phyloP scores from a whole-genome alignment of 2,888 invertebrate genomes.

The Thera britannica region DNA sequence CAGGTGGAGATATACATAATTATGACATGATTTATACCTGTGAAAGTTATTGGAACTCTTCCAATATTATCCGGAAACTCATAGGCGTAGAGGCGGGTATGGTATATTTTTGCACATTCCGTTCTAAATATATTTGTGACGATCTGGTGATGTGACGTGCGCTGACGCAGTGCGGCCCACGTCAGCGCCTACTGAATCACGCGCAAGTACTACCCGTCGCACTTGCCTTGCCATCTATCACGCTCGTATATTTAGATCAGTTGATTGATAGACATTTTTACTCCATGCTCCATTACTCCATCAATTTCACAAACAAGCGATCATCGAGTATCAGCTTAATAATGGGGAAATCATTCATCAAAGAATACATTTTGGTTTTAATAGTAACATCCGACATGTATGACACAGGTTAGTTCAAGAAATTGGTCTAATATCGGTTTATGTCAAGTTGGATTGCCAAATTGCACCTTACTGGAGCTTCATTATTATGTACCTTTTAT shows the following conservation, averaged over 20 bases:
- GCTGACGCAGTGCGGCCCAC: slow-evolving; percentile 69
- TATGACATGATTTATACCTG: slow-evolving; percentile 45
- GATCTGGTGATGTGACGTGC: slow-evolving; percentile 68
- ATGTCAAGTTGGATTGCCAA: no score
- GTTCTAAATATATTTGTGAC: slow-evolving; percentile 78
- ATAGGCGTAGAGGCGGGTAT: slow-evolving; percentile 60
- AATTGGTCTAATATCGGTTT: no score
- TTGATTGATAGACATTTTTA: slow-evolving; percentile 41
- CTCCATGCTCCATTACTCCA: slow-evolving; percentile 15
- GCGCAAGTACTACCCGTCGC: slow-evolving; percentile 47
- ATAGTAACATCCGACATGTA: no score
- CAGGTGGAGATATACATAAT: slow-evolving; percentile 23
- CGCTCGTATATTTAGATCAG: slow-evolving; percentile 30
- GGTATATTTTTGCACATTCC: slow-evolving; percentile 70
- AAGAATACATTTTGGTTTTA: neutral
- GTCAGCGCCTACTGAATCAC: slow-evolving; percentile 72
- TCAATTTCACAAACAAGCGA: slow-evolving; percentile 22
- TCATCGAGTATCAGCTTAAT: slow-evolving; percentile 27
- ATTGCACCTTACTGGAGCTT: no score
- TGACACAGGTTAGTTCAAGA: no score
- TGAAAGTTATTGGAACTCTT: slow-evolving; percentile 58
- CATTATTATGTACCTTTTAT: no score
- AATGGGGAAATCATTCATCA: slow-evolving; percentile 26
- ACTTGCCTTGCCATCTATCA: slow-evolving; percentile 31
- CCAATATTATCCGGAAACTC: slow-evolving; percentile 73